phyloP scores from a whole-genome alignment of 2,113 vertebrate genomes.

The Dipodomys ordii region DNA sequence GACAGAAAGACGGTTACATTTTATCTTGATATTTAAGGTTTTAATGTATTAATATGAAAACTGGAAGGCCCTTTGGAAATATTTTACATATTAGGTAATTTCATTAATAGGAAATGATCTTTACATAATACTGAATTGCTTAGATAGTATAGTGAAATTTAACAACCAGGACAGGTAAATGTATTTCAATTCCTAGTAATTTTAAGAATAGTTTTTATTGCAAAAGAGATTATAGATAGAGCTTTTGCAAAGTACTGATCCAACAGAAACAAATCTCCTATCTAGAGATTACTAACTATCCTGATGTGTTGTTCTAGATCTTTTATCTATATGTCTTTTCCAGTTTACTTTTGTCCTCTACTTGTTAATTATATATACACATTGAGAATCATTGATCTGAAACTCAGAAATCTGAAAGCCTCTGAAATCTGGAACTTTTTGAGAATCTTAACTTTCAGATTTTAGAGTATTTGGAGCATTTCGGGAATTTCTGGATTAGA shows the following conservation, averaged over 20 bases:
- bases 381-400: background rate
- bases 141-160: conserved; percentile 40
- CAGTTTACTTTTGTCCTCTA: background rate
- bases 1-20: conserved; percentile 6
- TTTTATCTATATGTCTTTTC: background rate
- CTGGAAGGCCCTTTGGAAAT: conserved; percentile 15
- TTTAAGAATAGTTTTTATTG: conserved; percentile 53
- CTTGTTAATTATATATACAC: background rate
- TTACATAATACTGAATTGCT: conserved; percentile 54
- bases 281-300: background rate
- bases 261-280: background rate
- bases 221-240: background rate
- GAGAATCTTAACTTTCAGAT: background rate
- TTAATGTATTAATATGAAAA: conserved; percentile 33
- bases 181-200: conserved; percentile 36
- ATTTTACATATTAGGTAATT: conserved; percentile 20
- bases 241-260: conserved; percentile 14
- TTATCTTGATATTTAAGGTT: conserved; percentile 42
- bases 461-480: background rate
- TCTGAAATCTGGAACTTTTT: background rate
- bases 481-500: background rate
- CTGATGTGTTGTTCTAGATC: background rate
- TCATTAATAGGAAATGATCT: background rate
- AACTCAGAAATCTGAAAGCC: background rate
- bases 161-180: background rate